A percentile compares a stretch with the other conserved stretches of the same genome.
These are phyloP conservation scores for Agrenia bidenticulata DNA, from an alignment of 2,888 invertebrate species.

Conservation along the genomic window DNA sequence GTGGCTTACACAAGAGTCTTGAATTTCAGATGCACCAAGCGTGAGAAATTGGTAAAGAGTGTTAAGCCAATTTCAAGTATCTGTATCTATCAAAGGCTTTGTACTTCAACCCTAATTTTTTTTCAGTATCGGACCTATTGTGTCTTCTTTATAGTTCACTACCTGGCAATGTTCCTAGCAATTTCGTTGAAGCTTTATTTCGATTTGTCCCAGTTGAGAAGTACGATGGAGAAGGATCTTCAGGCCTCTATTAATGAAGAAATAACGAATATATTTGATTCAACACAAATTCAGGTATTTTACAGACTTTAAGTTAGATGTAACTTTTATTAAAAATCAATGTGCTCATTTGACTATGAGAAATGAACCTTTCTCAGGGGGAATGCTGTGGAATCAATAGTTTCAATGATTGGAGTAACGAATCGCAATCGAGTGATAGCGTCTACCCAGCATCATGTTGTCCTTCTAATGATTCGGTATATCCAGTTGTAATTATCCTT, in stretches of 20 bases:
- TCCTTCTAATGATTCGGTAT: background rate
- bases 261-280: background rate
- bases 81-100: too few species aligned
- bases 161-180: background rate
- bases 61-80: background rate
- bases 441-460: conserved; percentile 7
- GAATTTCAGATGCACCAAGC: background rate
- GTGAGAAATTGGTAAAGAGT: background rate
- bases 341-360: too few species aligned
- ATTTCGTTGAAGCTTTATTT: background rate
- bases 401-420: conserved; percentile 23
- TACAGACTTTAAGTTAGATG: too few species aligned
- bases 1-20: background rate
- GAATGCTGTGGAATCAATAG: conserved; percentile 31
- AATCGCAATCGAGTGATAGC: background rate
- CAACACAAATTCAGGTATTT: background rate
- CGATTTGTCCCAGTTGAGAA: background rate
- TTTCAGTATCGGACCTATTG: background rate
- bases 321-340: too few species aligned
- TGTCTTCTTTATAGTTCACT: background rate
- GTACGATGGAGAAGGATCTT: background rate
- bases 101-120: background rate
- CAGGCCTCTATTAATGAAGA: background rate
- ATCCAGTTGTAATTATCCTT: background rate
- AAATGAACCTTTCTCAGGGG: conserved; percentile 17